Conservation (phyloP, 2,888 invertebrate genomes). For the Dryadula phaetusa region DNA sequence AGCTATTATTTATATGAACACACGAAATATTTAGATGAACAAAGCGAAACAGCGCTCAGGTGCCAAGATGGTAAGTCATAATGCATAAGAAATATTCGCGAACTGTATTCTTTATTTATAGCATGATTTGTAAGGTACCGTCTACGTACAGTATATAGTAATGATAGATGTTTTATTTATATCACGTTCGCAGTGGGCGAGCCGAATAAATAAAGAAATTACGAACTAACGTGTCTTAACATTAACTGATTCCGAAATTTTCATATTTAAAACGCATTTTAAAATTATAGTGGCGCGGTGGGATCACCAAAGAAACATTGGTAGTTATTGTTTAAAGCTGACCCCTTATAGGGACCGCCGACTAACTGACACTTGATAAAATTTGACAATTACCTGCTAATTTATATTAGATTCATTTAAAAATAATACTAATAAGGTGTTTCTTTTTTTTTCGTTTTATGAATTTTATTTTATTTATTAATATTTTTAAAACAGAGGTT, state of each 20-base stretch:
- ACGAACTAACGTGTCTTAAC: neutral
- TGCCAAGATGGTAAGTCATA: constrained; percentile 36
- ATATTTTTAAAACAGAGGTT: too few species aligned
- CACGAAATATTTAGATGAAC: constrained; percentile 22
- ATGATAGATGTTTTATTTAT: constrained; percentile 22
- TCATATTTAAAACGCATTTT: neutral
- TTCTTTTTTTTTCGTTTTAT: too few species aligned
- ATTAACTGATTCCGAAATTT: neutral
- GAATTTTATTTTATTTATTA: too few species aligned
- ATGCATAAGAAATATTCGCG: constrained; percentile 34
- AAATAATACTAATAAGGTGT: too few species aligned
- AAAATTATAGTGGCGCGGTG: neutral
- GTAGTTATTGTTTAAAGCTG: too few species aligned
- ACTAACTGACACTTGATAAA: too few species aligned
- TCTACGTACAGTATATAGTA: constrained; percentile 1
- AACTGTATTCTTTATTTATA: constrained; percentile 31
- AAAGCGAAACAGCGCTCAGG: constrained; percentile 21
- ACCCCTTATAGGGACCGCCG: too few species aligned
- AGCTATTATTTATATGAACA: constrained; percentile 19
- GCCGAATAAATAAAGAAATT: constrained; percentile 16
- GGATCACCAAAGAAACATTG: too few species aligned
- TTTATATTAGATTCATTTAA: too few species aligned
- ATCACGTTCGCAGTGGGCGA: constrained; percentile 15
- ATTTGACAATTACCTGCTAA: too few species aligned
- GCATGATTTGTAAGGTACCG: constrained; percentile 15